phyloP scores from a whole-genome alignment of 2,797 vertebrate genomes.

The Peromyscus eremicus region DNA sequence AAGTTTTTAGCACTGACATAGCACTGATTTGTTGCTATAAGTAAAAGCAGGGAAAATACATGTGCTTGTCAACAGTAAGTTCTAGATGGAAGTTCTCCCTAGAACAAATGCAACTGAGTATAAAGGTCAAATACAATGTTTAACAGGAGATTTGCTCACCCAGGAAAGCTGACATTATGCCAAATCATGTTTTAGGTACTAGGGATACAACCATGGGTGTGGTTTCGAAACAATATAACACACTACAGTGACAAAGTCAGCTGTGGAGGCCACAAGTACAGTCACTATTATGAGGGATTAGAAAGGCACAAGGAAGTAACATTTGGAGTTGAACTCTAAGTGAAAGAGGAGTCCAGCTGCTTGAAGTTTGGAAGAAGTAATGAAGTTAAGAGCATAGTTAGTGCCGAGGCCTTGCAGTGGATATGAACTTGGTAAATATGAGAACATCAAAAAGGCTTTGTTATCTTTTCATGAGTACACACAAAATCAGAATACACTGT shows the following conservation, averaged over 20 bases:
- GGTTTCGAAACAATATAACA: neutral
- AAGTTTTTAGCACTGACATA: neutral
- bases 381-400: neutral
- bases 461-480: neutral
- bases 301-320: neutral
- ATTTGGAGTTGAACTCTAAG: conserved; percentile 33
- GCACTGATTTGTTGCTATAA: neutral
- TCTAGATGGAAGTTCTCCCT: neutral
- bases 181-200: neutral
- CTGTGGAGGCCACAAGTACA: neutral
- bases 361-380: neutral
- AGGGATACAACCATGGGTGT: neutral
- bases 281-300: neutral
- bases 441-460: neutral
- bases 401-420: neutral
- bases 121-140: neutral
- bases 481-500: neutral
- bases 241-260: neutral
- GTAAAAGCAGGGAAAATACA: conserved; percentile 16
- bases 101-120: conserved; percentile 7
- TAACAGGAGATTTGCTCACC: conserved; percentile 26
- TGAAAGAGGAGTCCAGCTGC: neutral
- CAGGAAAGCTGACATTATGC: neutral
- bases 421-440: neutral
- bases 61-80: conserved; percentile 6